Conservation (phyloP, 2,888 invertebrate genomes). For the Onthophagus sagittarius region DNA sequence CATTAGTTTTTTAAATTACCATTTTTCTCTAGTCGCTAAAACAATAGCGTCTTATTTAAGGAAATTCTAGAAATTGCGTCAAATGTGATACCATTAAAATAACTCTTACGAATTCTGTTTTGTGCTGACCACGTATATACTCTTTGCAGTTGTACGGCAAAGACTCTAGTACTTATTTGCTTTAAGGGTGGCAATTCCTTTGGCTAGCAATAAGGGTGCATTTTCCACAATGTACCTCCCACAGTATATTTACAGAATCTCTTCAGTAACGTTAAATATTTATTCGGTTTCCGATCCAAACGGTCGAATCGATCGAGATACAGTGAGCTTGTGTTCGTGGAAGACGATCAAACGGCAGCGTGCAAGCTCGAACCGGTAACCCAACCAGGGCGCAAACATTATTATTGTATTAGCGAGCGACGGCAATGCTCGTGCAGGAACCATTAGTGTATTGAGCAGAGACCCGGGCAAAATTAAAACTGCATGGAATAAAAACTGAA, state of each 20-base stretch:
- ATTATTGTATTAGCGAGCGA: conserved; percentile 8
- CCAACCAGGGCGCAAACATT: background rate
- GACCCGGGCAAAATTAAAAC: conserved; percentile 10
- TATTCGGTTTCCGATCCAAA: background rate
- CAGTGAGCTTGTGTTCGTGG: background rate
- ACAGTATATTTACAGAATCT: background rate
- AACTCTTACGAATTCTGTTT: background rate
- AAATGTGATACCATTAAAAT: too few species aligned
- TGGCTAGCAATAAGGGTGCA: background rate
- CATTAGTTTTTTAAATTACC: too few species aligned
- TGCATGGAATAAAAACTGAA: conserved; percentile 5
- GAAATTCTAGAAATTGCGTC: too few species aligned
- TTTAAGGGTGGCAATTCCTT: background rate
- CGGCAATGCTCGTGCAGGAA: conserved; percentile 5
- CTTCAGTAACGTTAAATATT: background rate
- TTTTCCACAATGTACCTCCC: background rate
- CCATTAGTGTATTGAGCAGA: conserved; percentile 10
- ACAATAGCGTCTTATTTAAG: too few species aligned
- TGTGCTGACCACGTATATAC: background rate
- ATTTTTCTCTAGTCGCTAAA: too few species aligned
- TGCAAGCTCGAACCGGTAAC: background rate
- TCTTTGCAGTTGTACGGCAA: background rate
- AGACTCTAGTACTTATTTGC: background rate
- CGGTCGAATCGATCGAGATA: background rate
- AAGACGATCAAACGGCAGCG: background rate